Base-by-base conservation (phyloP, 2,888 invertebrate genomes). In the Rotaria magnacalcarata region DNA sequence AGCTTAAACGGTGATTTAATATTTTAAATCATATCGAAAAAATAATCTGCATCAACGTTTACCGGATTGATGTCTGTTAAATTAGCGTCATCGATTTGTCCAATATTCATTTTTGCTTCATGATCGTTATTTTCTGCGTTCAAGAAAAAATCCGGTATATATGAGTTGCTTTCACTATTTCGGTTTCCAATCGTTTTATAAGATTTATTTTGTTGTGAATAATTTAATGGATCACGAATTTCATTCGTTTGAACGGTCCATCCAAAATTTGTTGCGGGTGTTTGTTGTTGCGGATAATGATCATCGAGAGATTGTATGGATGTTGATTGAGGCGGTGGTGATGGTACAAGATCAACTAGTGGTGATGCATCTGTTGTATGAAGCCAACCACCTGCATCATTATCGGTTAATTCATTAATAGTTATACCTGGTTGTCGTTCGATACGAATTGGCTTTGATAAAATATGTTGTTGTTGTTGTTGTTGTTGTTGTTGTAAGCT, bases 271-370 rank as follows among this genome's bases (percentile, higher is more conserved):
- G 16, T 67, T 10, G 16, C 11, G 34, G n/a, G 11, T 67, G n/a
- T 34, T 16, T 67, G 67, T 19, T 67, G 67, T 16, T 67, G 67
- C 19, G 34, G 67, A 67, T 67, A 80, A 47, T 47, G n/a, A 47
- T 47, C 80, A 24, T 80, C 80, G 0, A 43, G 1, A 21, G 80
- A 21, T 47, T 80, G 80, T 21, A 52, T 52, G 0, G 52, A 52
- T 11, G 52, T 4, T 52, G 52, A 11, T 14, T 6, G 8, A 11
- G 80, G 80, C 47, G 80, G 80, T 80, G 80, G 80, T n/a, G 80
- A 80, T 47, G 80, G 80, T 3, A 80, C 80, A 24, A 80, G 80
- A 47, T 80, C 80, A 43, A 80, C 80, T 80, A 80, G 47, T 47
- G 80, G 80, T 80, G 80, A 80, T 47, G 47, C n/a, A 47, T 43